A percentile compares a stretch with the other conserved stretches of the same genome.
Conservation (phyloP, 2,797 vertebrate genomes). For the Saxicola maurus region DNA sequence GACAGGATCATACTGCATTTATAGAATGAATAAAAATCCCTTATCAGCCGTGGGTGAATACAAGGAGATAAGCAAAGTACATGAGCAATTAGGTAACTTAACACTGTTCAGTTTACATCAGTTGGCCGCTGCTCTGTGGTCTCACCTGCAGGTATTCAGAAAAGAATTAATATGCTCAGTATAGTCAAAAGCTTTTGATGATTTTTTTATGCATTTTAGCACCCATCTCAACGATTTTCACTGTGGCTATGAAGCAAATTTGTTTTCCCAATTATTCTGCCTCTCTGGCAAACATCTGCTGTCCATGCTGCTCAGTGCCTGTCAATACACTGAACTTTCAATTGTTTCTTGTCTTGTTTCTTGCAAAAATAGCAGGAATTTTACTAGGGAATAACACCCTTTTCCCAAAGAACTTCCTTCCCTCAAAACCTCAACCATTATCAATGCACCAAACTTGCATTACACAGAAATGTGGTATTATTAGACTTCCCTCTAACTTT, state of each 20-base stretch:
- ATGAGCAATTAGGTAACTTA: constrained; percentile 6
- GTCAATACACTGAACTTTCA: neutral
- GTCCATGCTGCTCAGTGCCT: neutral
- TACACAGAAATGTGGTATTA: neutral
- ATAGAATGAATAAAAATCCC: constrained; percentile 9
- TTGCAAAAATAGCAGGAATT: neutral
- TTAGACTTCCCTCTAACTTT: neutral
- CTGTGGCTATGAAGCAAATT: neutral
- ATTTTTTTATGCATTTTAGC: neutral
- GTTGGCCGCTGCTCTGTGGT: neutral
- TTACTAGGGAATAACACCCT: neutral
- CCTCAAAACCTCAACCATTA: neutral
- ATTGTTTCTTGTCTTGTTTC: neutral
- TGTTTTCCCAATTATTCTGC: neutral
- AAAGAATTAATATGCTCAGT: neutral
- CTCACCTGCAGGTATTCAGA: neutral
- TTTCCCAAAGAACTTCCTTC: neutral
- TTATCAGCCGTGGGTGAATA: neutral
- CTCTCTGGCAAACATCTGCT: constrained; percentile 1
- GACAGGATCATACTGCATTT: neutral
- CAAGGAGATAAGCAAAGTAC: constrained; percentile 28
- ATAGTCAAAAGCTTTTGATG: neutral
- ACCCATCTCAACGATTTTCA: neutral
- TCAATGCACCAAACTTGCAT: neutral
- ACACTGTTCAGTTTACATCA: neutral